Percentiles rank a stretch among this genome's conserved stretches.
These are phyloP conservation scores for Lycocerus yunnanus DNA, from an alignment of 2,888 invertebrate genomes.

Conservation along the genomic window DNA sequence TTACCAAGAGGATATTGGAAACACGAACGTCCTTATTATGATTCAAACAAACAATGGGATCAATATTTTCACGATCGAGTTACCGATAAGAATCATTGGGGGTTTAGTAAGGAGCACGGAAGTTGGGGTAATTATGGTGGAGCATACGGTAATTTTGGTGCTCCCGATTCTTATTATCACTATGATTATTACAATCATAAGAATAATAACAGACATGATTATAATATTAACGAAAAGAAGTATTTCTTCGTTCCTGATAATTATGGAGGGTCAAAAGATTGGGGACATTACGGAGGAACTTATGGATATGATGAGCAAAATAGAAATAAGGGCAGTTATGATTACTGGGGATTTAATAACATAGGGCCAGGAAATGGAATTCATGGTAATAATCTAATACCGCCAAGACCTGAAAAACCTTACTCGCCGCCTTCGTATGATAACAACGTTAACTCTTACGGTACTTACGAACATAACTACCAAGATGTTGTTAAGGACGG, in stretches of 20 bases:
- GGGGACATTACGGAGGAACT: slow-evolving; percentile 52
- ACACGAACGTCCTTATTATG: slow-evolving; percentile 16
- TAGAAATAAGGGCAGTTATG: slow-evolving; percentile 39
- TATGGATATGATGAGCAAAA: slow-evolving; percentile 45
- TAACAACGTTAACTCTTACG: slow-evolving; percentile 35
- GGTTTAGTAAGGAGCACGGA: slow-evolving; percentile 47
- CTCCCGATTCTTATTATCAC: slow-evolving; percentile 28
- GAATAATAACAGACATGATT: slow-evolving; percentile 27
- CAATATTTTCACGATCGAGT: slow-evolving; percentile 39
- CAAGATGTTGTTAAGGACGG: slow-evolving; percentile 49
- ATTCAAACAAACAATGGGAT: slow-evolving; percentile 20
- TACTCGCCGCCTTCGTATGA: slow-evolving; percentile 17
- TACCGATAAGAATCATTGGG: slow-evolving; percentile 45
- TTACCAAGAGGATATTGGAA: slow-evolving; percentile 35
- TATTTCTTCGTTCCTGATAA: slow-evolving; percentile 35
- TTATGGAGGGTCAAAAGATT: slow-evolving; percentile 46
- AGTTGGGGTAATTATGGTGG: slow-evolving; percentile 68
- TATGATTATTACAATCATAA: slow-evolving; percentile 22
- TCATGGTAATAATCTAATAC: slow-evolving; percentile 4
- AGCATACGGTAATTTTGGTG: slow-evolving; percentile 58
- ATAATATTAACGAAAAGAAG: slow-evolving; percentile 31
- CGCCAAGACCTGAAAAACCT: slow-evolving; percentile 11
- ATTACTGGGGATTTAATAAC: slow-evolving; percentile 45
- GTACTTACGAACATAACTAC: slow-evolving; percentile 29
- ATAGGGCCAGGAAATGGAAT: slow-evolving; percentile 1